These are phyloP conservation scores for Cygnus atratus DNA, from an alignment of 2,113 vertebrate species.

Conservation along the genomic window DNA sequence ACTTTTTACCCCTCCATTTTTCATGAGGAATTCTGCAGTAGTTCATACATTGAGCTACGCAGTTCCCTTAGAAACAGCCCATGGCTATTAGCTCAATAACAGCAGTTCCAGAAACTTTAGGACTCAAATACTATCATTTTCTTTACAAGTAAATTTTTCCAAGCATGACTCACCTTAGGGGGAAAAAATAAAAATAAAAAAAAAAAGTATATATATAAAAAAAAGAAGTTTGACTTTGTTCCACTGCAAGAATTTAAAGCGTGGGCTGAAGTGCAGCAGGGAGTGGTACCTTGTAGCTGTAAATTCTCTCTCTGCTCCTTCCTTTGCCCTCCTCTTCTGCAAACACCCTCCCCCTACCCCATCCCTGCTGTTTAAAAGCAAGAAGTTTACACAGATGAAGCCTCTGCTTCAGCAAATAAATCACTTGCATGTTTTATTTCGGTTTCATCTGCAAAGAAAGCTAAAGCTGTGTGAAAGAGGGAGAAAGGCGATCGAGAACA, in stretches of 20 bases:
- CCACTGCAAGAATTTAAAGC: conserved; percentile 28
- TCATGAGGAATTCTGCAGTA: neutral
- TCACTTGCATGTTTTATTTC: neutral
- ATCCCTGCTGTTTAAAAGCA: neutral
- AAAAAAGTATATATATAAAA: neutral
- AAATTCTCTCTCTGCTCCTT: neutral
- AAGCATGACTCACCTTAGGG: conserved; percentile 7
- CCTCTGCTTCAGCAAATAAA: neutral
- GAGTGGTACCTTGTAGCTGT: conserved; percentile 22
- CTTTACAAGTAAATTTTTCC: conserved; percentile 28
- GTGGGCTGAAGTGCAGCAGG: conserved; percentile 30
- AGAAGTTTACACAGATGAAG: neutral
- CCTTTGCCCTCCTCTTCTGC: neutral
- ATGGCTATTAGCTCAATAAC: neutral
- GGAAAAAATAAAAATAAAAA: neutral
- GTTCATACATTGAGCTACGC: neutral
- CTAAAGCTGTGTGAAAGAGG: neutral
- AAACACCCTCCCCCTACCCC: neutral
- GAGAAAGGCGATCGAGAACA: neutral
- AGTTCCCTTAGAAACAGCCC: conserved; percentile 35
- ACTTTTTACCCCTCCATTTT: neutral
- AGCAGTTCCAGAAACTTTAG: neutral
- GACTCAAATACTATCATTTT: neutral
- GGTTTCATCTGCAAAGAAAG: neutral
- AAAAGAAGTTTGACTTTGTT: neutral